Evolutionary conservation across 37 sponge, comb jelly and placozoan genomes (phyloP), one percentile per base, ranked within the genome.

Genomic region (Spongia lamella): DNA sequence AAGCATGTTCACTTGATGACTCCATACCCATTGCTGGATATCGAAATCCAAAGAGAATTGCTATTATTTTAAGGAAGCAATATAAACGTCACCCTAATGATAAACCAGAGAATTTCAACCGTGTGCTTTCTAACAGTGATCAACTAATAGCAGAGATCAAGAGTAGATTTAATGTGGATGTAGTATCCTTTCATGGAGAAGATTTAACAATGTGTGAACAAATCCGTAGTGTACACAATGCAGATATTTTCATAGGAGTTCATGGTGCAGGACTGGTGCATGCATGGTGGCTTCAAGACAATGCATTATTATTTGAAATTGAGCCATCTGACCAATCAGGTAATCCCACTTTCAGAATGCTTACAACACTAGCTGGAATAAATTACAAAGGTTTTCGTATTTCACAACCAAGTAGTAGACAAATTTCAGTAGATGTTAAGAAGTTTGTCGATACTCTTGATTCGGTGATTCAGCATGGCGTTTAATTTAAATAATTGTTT

Each of bases 231-330:
- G 82, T 34, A 16, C 72, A 81, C 34, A 53, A 80, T 39, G 69
- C 85, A 27, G 86, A 89, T 57, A 53, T 89, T 0, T 49, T 77
- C 14, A 25, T 89, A 32, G 90, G 82, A 0, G 86, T 89, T 0
- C 90, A 89, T 59, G 90, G 90, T 9, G 90, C 90, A 0, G 90
- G 90, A 1, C 33, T 89, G 25, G 82, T 89, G 0, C 90, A 89
- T 53, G 47, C 76, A 1, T 89, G 90, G 90, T 89, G 90, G 90
- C 37, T 84, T 22, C 52, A 67, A 14, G 77, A 84, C 40, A 30
- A 69, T 30, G 76, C 90, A 2, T 27, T 84, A 6, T 20, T 76
- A 15, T 71, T 84, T 63, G 90, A 89, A 50, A 56, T 89, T 49
- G 77, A 53, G 5, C 90, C 90, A 3, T 14, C 37, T 0, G 61